Base-by-base conservation (phyloP, 2,888 invertebrate species). In the Scaeva pyrastri region DNA sequence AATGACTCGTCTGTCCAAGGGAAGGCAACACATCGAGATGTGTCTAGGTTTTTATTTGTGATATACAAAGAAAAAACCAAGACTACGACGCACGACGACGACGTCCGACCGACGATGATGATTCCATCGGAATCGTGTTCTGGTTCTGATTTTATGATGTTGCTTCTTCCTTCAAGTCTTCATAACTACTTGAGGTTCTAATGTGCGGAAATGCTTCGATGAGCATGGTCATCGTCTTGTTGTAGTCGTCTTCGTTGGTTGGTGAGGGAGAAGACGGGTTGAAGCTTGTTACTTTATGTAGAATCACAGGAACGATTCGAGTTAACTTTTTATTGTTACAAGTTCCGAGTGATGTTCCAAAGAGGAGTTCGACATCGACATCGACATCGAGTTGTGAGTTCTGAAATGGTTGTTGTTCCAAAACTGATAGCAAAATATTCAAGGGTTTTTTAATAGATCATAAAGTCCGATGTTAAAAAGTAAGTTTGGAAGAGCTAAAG, bases 1-100 rank as follows among this genome's bases (percentile, higher is more conserved):
- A 86, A 86, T 77, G 81, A 86, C 64, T 86, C 81, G 76, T 55
- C 70, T 77, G 76, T 77, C 73, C 85, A 86, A 86, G 85, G 85
- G 73, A 86, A 86, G 80, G 81, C 73, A 81, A 50, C 74, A 48
- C 11, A 31, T 31, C 31, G 31, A 68, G 60, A 48, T 39, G 23
- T 68, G 56, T 70, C 77, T 39, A 36, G 14, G 58, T 26, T 45
- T 73, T 68, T 68, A 45, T 39, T 39, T 19, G 5, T n/a, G 26
- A n/a, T n/a, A n/a, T n/a, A n/a, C n/a, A n/a, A n/a, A 26, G 52
- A 56, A 1, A 31, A 31, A 41, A 45, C n/a, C 56, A 39, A 23
- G 16, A 74, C 64, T 31, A 39, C 71, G 31, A 14, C 50, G 72
- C 0, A 55, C 31, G 74, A 14, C 19, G 81, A 31, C 6, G 31